Conservation (phyloP, 2,113 vertebrate genomes). For the Malurus melanocephalus region DNA sequence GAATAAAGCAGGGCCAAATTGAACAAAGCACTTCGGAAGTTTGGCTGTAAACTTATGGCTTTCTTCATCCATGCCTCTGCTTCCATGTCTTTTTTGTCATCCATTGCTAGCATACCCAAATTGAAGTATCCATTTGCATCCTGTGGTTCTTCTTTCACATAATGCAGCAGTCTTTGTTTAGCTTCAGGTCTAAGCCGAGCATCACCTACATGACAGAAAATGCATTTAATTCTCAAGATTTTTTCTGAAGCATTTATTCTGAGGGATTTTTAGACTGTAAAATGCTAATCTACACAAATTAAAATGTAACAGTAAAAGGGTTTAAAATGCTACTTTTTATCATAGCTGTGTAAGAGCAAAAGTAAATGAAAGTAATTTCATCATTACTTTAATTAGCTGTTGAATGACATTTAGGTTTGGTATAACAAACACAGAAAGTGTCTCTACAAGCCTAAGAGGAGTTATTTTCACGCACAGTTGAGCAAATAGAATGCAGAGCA, state of each 20-base stretch:
- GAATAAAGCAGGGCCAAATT: slow-evolving; percentile 95
- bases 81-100: slow-evolving; percentile 86
- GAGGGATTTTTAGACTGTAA: background rate
- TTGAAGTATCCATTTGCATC: slow-evolving; percentile 98
- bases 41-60: slow-evolving; percentile 86
- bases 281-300: background rate
- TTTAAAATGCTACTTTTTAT: background rate
- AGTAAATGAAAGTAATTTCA: background rate
- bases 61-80: slow-evolving; percentile 95
- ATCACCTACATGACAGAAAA: slow-evolving; percentile 77
- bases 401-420: background rate
- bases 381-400: background rate
- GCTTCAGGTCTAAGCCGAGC: slow-evolving; percentile 90
- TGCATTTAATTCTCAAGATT: background rate
- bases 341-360: background rate
- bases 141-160: slow-evolving; percentile 89
- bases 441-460: background rate
- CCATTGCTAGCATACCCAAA: slow-evolving; percentile 97
- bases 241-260: background rate
- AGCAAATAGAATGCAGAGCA: background rate
- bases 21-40: slow-evolving; percentile 94
- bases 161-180: slow-evolving; percentile 87
- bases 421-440: background rate
- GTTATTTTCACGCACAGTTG: background rate
- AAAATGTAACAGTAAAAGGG: background rate